These are phyloP conservation scores for Orgyia antiqua DNA, from an alignment of 2,888 invertebrate genomes.

Conservation along the genomic window DNA sequence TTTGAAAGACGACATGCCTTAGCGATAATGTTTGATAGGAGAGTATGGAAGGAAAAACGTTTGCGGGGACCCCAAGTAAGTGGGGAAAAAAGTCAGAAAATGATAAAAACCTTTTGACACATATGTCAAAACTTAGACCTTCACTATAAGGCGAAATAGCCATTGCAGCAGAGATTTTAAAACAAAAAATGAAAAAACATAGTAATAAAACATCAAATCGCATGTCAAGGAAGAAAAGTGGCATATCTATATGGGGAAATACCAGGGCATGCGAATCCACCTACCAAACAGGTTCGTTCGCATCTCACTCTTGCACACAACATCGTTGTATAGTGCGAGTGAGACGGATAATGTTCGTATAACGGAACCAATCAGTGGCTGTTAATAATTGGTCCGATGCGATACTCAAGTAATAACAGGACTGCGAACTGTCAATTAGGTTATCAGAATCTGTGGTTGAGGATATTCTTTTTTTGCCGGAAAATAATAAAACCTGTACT, in stretches of 20 bases:
- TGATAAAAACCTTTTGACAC: no score
- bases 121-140: no score
- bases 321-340: constrained; percentile 21
- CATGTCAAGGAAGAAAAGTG: constrained; percentile 45
- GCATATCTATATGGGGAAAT: constrained; percentile 45
- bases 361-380: constrained; percentile 62
- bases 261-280: constrained; percentile 40
- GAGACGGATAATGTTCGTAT: constrained; percentile 29
- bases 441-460: no score
- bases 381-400: constrained; percentile 59
- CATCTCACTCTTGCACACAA: constrained; percentile 40
- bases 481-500: neutral
- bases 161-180: no score
- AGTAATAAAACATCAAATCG: constrained; percentile 11
- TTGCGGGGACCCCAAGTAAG: no score
- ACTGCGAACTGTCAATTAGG: constrained; percentile 36
- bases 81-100: no score
- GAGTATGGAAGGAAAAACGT: no score
- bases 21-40: no score
- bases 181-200: no score
- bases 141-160: no score
- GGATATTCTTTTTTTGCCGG: neutral
- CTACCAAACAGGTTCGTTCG: constrained; percentile 38
- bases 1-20: no score
- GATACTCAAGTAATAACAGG: constrained; percentile 51